Base-by-base conservation (phyloP, 2,113 vertebrate species). In the Tylochromis polylepis region DNA sequence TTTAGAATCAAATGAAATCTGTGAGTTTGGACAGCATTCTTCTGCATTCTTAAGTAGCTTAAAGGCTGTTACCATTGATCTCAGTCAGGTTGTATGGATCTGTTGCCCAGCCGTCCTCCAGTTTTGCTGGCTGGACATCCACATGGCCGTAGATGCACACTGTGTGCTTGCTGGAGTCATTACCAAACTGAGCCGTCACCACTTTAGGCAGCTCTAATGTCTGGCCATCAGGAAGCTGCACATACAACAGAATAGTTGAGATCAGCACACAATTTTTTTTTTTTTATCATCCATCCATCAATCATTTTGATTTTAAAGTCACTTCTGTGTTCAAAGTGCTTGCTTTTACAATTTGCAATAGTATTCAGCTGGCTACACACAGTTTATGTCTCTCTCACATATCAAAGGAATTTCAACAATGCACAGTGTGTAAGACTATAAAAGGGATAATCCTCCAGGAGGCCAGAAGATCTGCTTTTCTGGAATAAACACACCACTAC, bases 111-210 rank as follows among this genome's bases (percentile, higher is more conserved):
- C 97, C 97, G 1, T 98, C 97, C 10, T 96, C 97, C 18, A 79
- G 96, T 82, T 95, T 96, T 2, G 98, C 98, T 2, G 98, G 97
- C 93, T 99, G 98, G 46, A 99, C 97, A 0, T 99, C 98, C 89
- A 98, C 92, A 0, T 99, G 98, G 27, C 98, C 98, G 0, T 99
- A 99, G 83, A 98, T 95, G 88, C 98, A 98, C 20, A 98, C 93
- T 0, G 98, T 98, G 86, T 94, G 84, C 12, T 98, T 99, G 60
- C 80, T 84, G 2, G 96, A 84, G 58, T 98, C 96, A 1, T 81
- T 95, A 2, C 97, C 97, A 89, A 99, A 97, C 53, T 96, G 91
- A 10, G 97, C 98, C 0, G 97, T 96, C 85, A 98, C 93, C 67
- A 98, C 95, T 82, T 97, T 97, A 18, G 98, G 98, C 8, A 98